Evolutionary conservation across 2,797 vertebrate species (phyloP), one percentile per base, ranked within the genome.

Genomic region (Tenualosa ilisha): DNA sequence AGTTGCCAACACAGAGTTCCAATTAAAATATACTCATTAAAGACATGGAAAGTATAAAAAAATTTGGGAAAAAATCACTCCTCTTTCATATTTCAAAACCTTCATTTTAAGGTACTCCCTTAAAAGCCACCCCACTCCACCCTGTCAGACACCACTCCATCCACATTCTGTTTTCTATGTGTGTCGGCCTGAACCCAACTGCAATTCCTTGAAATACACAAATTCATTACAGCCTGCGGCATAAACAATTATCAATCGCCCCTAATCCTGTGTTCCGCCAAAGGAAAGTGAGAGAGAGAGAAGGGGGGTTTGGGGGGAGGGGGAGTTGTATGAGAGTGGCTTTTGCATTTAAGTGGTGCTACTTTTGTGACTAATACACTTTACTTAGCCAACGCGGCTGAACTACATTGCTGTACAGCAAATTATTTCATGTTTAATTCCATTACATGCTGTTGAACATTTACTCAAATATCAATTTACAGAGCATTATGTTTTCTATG

Each of bases 161-260:
- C 86, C 51, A 56, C 54, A 37, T 84, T 87, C 82, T 84, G 83
- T 40, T 9, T 15, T 79, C 37, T 17, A 15, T 75, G 65, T 86
- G 54, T 85, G 87, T 83, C 89, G 90, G 91, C 89, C 85, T 89
- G 83, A 88, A 89, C 89, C 88, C 92, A 93, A 92, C 91, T 90
- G 87, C 85, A 92, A 93, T 94, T 92, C 87, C 91, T 91, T 91
- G 88, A 93, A 91, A 95, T 88, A 89, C 93, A 90, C 91, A 92
- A 89, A 93, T 95, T 94, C 91, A 91, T 94, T 91, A 91, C 90
- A 92, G 93, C 92, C 90, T 88, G 90, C 87, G 94, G 92, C 93
- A 94, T 94, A 94, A 95, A 93, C 94, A 96, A 94, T 94, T 94
- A 94, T 95, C 92, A 94, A 89, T 96, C 93, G 90, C 89, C 93